phyloP scores from a whole-genome alignment of 2,113 vertebrate species.

The Sapajus apella region DNA sequence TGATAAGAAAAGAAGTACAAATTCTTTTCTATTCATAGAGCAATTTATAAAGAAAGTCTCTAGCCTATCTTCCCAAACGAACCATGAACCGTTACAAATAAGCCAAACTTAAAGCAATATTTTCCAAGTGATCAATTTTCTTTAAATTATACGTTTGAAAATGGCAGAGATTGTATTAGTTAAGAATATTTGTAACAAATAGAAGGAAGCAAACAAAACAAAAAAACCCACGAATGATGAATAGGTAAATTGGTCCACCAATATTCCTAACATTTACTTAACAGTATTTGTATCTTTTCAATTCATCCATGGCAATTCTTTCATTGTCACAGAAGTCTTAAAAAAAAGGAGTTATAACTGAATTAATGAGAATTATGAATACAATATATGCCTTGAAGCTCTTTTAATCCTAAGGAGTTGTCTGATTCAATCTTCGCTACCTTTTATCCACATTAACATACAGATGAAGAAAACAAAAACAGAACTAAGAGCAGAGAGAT shows the following conservation, averaged over 20 bases:
- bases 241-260: background rate
- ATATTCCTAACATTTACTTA: background rate
- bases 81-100: background rate
- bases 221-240: background rate
- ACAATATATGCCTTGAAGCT: background rate
- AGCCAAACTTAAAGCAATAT: background rate
- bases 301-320: background rate
- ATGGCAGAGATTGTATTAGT: background rate
- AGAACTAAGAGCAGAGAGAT: background rate
- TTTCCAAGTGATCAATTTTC: constrained; percentile 1
- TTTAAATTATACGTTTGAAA: constrained; percentile 12
- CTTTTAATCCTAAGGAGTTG: background rate
- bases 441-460: background rate
- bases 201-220: background rate
- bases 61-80: background rate
- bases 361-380: constrained; percentile 24
- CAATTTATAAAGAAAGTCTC: background rate
- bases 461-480: background rate
- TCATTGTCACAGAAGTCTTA: background rate
- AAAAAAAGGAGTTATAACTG: background rate
- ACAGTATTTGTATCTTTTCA: background rate
- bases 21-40: background rate
- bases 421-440: constrained; percentile 27
- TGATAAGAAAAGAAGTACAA: constrained; percentile 11
- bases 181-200: background rate